These are phyloP conservation scores for Isaurus tuberculatus DNA, from an alignment of 92 coral and sea anemone genomes.

Conservation along the genomic window DNA sequence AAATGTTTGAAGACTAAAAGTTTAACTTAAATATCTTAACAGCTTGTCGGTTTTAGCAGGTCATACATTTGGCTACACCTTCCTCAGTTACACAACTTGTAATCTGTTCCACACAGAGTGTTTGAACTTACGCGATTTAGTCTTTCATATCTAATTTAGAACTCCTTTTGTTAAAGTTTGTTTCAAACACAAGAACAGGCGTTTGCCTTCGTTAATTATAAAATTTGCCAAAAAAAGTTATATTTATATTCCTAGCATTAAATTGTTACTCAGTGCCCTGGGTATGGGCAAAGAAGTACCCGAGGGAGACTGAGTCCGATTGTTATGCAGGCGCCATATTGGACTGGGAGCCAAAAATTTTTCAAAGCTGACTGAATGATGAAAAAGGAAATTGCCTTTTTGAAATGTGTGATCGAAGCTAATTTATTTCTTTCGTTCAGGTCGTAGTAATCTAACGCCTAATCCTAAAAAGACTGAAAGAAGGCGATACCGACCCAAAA, in stretches of 20 bases:
- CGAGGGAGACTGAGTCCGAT: constrained; percentile 10
- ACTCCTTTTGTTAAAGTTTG: too few species aligned
- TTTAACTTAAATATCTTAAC: too few species aligned
- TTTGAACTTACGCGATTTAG: too few species aligned
- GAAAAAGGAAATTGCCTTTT: constrained; percentile 23
- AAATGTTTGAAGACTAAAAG: too few species aligned
- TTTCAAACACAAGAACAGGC: too few species aligned
- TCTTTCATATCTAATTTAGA: too few species aligned
- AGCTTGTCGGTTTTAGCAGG: too few species aligned
- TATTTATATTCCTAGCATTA: background rate
- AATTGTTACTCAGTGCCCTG: background rate
- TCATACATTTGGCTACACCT: too few species aligned
- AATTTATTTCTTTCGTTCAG: constrained; percentile 27
- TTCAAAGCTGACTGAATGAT: constrained; percentile 29
- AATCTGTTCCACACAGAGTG: too few species aligned
- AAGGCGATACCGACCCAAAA: constrained; percentile 43
- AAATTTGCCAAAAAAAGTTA: background rate
- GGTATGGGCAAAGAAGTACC: background rate
- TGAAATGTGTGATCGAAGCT: background rate
- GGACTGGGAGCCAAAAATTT: constrained; percentile 42
- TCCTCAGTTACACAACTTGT: too few species aligned
- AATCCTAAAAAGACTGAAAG: constrained; percentile 24
- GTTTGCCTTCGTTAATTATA: too few species aligned
- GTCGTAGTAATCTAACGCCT: constrained; percentile 1
- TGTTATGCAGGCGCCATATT: constrained; percentile 52